Conservation (phyloP, 1,140 invertebrate species). For the Theocolax elegans region DNA sequence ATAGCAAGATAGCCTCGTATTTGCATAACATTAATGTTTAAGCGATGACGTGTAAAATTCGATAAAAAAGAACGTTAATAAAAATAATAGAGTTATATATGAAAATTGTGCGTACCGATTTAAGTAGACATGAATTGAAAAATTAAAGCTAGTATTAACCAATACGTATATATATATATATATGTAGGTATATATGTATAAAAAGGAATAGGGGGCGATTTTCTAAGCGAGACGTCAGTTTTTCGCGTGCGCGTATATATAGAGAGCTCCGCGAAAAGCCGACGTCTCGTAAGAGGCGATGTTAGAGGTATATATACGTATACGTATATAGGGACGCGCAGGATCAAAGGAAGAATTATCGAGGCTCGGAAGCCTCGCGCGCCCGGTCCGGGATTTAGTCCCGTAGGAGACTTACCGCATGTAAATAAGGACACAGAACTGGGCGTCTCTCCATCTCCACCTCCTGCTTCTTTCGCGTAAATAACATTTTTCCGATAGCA, state of each 20-base stretch:
- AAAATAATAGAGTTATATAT: too few species aligned
- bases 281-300: too few species aligned
- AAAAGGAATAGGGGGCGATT: slow-evolving; percentile 8
- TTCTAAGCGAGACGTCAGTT: slow-evolving; percentile 25
- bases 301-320: too few species aligned
- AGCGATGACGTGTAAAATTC: too few species aligned
- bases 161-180: not conserved
- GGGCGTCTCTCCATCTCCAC: slow-evolving; percentile 49
- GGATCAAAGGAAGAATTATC: slow-evolving; percentile 70
- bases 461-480: slow-evolving; percentile 61
- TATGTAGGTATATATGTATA: too few species aligned
- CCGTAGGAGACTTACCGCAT: slow-evolving; percentile 69
- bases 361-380: slow-evolving; percentile 58
- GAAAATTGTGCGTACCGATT: too few species aligned
- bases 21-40: too few species aligned
- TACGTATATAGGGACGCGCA: slow-evolving; percentile 57
- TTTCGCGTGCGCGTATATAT: not conserved
- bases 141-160: too few species aligned
- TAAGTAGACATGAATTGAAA: too few species aligned
- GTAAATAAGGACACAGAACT: slow-evolving; percentile 66
- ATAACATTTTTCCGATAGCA: slow-evolving; percentile 67
- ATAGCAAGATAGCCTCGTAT: too few species aligned
- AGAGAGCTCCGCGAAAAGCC: not conserved
- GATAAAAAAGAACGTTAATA: too few species aligned
- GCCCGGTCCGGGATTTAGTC: slow-evolving; percentile 68